Conservation (phyloP, 2,888 invertebrate species). For the Ptilodon capucinus region DNA sequence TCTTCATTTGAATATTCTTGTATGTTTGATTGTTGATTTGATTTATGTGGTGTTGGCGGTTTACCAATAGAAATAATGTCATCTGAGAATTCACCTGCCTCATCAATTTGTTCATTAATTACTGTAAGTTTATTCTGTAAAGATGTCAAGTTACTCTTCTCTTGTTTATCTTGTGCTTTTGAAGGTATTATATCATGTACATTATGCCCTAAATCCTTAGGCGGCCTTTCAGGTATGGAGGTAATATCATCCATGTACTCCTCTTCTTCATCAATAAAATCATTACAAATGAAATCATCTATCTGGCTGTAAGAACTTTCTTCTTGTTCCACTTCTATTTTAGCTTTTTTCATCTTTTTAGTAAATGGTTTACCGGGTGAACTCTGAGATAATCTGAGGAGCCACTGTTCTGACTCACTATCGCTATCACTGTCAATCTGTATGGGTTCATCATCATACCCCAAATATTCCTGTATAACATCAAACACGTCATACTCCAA, state of each 20-base stretch:
- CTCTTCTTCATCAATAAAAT: conserved; percentile 38
- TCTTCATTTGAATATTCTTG: conserved; percentile 24
- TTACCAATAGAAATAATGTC: conserved; percentile 31
- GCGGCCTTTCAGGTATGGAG: conserved; percentile 39
- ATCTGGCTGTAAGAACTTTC: conserved; percentile 71
- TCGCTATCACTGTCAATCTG: conserved; percentile 72
- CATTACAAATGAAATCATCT: conserved; percentile 48
- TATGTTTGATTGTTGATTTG: conserved; percentile 8
- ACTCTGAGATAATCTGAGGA: conserved; percentile 77
- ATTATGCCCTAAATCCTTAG: conserved; percentile 9
- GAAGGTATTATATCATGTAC: background rate
- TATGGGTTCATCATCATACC: conserved; percentile 65
- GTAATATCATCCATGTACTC: conserved; percentile 60
- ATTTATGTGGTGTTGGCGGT: conserved; percentile 4
- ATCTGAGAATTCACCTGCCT: conserved; percentile 28
- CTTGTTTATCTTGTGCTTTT: background rate
- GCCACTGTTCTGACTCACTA: conserved; percentile 79
- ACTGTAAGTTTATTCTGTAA: background rate
- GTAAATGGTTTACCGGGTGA: conserved; percentile 66
- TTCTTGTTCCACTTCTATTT: conserved; percentile 38
- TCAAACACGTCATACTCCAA: conserved; percentile 63
- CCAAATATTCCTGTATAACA: conserved; percentile 67
- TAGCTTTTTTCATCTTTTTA: conserved; percentile 36
- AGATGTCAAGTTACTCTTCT: background rate
- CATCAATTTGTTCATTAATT: conserved; percentile 2